Percentiles rank a stretch among this genome's conserved stretches.
Evolutionary conservation across 2,888 invertebrate species (phyloP).

Genomic region (Macropis europaea): DNA sequence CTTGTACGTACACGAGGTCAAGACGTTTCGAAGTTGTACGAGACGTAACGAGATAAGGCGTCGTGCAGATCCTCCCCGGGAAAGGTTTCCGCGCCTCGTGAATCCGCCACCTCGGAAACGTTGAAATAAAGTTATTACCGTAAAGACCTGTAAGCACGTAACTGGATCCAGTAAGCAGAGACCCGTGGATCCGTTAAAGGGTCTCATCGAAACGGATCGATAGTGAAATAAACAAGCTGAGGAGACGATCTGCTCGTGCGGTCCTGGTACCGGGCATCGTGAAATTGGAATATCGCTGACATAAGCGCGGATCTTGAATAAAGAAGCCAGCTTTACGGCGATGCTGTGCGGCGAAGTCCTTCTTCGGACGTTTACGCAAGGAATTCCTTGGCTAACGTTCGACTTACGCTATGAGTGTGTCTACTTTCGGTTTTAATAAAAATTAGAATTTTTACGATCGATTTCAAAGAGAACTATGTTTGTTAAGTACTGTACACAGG

Average conservation of each 20-base stretch:
- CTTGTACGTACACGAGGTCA: not conserved
- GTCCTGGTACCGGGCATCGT: slow-evolving; percentile 48
- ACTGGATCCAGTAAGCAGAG: slow-evolving; percentile 52
- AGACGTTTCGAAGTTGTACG: not conserved
- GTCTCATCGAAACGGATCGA: slow-evolving; percentile 4
- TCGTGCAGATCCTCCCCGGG: not conserved
- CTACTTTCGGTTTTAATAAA: slow-evolving; percentile 2
- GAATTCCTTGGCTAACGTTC: not conserved
- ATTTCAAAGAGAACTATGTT: not conserved
- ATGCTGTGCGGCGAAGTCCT: not conserved
- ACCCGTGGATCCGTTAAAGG: slow-evolving; percentile 22
- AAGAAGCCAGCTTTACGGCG: slow-evolving; percentile 37
- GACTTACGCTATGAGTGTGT: not conserved
- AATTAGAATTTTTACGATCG: not conserved
- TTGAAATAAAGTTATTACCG: slow-evolving; percentile 63
- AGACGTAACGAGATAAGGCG: not conserved
- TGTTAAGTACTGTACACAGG: too few species aligned
- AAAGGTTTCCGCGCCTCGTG: not conserved
- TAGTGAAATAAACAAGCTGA: slow-evolving; percentile 12
- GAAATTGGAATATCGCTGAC: slow-evolving; percentile 60
- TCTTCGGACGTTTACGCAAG: slow-evolving; percentile 12
- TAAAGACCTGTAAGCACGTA: slow-evolving; percentile 39
- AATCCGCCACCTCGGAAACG: not conserved
- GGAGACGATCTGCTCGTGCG: not conserved
- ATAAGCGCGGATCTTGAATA: slow-evolving; percentile 57